These are phyloP conservation scores for Austrolebias charrua DNA, from an alignment of 2,797 vertebrate genomes.

Conservation along the genomic window DNA sequence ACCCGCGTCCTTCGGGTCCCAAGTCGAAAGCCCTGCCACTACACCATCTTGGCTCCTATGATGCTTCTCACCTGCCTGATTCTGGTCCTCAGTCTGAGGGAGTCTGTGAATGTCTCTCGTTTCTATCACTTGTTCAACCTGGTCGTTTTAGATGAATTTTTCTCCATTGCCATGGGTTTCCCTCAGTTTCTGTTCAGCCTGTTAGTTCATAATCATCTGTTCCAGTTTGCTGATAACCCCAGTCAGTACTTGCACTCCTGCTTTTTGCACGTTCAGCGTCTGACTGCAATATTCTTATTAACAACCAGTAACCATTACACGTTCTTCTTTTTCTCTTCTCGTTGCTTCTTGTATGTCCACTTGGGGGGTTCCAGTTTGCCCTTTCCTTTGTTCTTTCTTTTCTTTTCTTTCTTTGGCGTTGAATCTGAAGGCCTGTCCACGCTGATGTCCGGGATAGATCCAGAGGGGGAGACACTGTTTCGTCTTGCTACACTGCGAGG, in stretches of 20 bases:
- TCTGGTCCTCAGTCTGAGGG: too few species aligned
- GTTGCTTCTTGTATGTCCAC: slow-evolving; percentile 85
- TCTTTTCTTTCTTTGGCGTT: slow-evolving; percentile 47
- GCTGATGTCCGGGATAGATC: slow-evolving; percentile 81
- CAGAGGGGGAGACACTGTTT: slow-evolving; percentile 75
- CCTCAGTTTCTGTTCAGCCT: too few species aligned
- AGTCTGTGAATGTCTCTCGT: too few species aligned
- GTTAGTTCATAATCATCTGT: slow-evolving; percentile 33
- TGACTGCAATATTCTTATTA: too few species aligned
- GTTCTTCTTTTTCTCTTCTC: slow-evolving; percentile 70
- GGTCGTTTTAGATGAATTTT: too few species aligned
- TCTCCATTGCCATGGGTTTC: too few species aligned
- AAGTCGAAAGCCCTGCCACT: too few species aligned
- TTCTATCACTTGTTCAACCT: too few species aligned
- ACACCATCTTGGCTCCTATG: too few species aligned
- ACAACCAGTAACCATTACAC: slow-evolving; percentile 8
- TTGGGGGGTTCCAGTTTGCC: slow-evolving; percentile 77
- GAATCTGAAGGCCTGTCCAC: slow-evolving; percentile 69
- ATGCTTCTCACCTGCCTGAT: too few species aligned
- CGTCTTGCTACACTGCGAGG: slow-evolving; percentile 59
- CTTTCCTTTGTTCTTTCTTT: slow-evolving; percentile 38
- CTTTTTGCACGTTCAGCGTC: too few species aligned
- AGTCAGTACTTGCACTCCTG: slow-evolving; percentile 33
- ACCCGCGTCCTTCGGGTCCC: too few species aligned
- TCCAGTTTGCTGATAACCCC: slow-evolving; percentile 25